Evolutionary conservation across 2,888 invertebrate species (phyloP).

Genomic region (Tridacna crocea): DNA sequence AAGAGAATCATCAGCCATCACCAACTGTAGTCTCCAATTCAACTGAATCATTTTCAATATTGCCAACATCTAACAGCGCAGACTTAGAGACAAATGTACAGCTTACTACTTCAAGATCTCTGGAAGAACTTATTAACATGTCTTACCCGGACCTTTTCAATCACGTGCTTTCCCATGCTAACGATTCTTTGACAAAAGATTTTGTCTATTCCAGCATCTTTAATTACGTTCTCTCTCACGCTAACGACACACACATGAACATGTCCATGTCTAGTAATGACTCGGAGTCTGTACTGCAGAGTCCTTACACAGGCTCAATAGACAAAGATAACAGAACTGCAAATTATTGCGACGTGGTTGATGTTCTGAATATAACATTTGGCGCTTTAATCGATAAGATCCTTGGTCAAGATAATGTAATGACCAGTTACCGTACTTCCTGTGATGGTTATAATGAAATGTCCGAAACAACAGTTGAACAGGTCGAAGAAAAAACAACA

Average conservation of each 20-base stretch:
- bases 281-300: not conserved
- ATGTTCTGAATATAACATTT: constrained; percentile 10
- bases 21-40: too few species aligned
- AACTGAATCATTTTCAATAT: too few species aligned
- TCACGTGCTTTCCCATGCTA: not conserved
- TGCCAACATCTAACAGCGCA: too few species aligned
- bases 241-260: not conserved
- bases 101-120: not conserved
- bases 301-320: not conserved
- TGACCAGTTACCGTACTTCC: not conserved
- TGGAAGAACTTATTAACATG: not conserved
- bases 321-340: constrained; percentile 1
- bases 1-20: too few species aligned
- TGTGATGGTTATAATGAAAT: not conserved
- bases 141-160: not conserved
- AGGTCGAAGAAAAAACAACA: not conserved
- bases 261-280: not conserved
- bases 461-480: not conserved
- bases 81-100: not conserved
- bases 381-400: constrained; percentile 13
- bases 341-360: constrained; percentile 8
- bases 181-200: not conserved
- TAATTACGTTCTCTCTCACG: not conserved
- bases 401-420: not conserved
- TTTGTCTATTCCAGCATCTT: not conserved